A percentile compares a stretch with the other conserved stretches of the same genome.
phyloP scores from a whole-genome alignment of 1,140 invertebrate genomes.

The Platorchestia sp. region DNA sequence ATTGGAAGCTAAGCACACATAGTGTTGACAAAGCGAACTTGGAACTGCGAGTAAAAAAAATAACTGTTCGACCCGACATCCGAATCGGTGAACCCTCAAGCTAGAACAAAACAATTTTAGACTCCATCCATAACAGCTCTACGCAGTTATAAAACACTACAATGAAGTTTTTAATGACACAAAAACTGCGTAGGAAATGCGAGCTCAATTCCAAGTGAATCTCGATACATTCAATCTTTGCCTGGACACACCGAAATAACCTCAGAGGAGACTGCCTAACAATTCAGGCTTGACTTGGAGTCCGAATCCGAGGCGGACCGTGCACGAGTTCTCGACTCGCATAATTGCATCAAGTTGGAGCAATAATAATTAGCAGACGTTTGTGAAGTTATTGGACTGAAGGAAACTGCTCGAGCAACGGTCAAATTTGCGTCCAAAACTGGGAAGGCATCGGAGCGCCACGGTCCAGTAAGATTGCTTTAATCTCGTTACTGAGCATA shows the following conservation, averaged over 20 bases:
- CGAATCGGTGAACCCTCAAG: not conserved
- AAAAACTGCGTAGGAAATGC: not conserved
- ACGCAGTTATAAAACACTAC: not conserved
- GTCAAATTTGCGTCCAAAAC: conserved; percentile 55
- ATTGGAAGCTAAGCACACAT: not conserved
- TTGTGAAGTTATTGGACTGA: conserved; percentile 55
- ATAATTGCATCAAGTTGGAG: conserved; percentile 55
- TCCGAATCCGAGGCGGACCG: not conserved
- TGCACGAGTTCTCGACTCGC: conserved; percentile 24
- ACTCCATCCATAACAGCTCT: not conserved
- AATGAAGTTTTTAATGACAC: not conserved
- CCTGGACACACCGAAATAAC: not conserved
- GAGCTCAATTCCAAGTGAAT: not conserved
- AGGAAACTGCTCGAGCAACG: conserved; percentile 49
- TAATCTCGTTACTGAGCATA: conserved; percentile 33
- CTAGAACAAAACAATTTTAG: not conserved
- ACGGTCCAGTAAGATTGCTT: conserved; percentile 24
- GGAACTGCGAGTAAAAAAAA: not conserved
- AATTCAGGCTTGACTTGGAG: conserved; percentile 16
- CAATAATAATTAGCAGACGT: conserved; percentile 55
- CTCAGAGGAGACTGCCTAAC: not conserved
- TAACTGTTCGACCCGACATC: not conserved
- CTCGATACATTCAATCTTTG: not conserved
- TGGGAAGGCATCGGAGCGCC: conserved; percentile 4
- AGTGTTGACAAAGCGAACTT: not conserved